Evolutionary conservation across 2,797 vertebrate species (phyloP).

Genomic region (Acridotheres tristis): DNA sequence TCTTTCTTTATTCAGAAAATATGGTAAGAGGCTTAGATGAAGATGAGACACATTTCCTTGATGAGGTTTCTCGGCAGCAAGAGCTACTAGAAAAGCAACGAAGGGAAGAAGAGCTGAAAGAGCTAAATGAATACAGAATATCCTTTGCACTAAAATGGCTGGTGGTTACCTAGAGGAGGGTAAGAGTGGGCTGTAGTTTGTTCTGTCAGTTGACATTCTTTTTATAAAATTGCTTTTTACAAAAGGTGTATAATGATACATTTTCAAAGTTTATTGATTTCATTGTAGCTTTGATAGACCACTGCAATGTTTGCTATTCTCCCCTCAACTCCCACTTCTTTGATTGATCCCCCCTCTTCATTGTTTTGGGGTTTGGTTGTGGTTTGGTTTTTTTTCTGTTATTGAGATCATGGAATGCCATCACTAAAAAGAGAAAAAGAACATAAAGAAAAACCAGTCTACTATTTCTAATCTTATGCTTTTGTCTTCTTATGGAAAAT

Average conservation of each 20-base stretch:
- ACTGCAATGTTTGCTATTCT: background rate
- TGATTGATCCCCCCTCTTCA: background rate
- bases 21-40: constrained; percentile 98
- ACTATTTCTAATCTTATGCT: background rate
- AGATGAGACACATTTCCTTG: constrained; percentile 94
- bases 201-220: background rate
- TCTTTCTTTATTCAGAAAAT: constrained; percentile 84
- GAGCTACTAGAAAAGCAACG: constrained; percentile 92
- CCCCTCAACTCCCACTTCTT: accelerated
- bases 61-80: constrained; percentile 96
- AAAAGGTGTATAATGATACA: background rate
- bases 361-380: background rate
- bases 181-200: background rate
- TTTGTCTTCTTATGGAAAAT: background rate
- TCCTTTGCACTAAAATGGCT: constrained; percentile 80
- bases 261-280: background rate
- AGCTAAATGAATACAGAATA: constrained; percentile 96
- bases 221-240: background rate
- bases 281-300: background rate
- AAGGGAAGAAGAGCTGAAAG: constrained; percentile 91
- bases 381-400: background rate
- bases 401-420: background rate
- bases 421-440: background rate
- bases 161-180: background rate
- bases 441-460: background rate